These are phyloP conservation scores for Drosophila prolongata DNA, from an alignment of 2,888 invertebrate species.

Conservation along the genomic window DNA sequence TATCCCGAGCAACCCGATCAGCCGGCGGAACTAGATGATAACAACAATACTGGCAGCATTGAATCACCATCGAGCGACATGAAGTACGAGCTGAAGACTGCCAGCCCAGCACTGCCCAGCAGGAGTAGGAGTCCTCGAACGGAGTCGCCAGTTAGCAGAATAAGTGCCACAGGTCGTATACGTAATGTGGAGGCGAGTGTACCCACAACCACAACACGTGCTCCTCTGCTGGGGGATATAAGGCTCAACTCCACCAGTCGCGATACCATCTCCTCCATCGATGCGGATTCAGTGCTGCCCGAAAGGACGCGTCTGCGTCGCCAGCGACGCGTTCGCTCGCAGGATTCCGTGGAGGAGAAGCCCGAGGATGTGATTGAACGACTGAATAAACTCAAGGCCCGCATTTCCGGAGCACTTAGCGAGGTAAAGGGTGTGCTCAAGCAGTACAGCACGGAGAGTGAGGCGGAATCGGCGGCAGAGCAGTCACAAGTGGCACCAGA, in stretches of 20 bases:
- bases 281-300: constrained; percentile 65
- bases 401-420: constrained; percentile 82
- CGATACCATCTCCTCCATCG: constrained; percentile 56
- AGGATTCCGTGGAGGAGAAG: constrained; percentile 71
- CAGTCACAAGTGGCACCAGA: constrained; percentile 10
- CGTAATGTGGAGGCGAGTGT: constrained; percentile 34
- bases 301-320: constrained; percentile 76
- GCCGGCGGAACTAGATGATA: constrained; percentile 54
- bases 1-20: constrained; percentile 61
- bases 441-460: constrained; percentile 82
- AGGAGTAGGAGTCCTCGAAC: constrained; percentile 15
- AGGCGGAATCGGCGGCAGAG: constrained; percentile 57
- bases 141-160: constrained; percentile 12
- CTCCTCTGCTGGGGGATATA: constrained; percentile 54
- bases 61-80: constrained; percentile 52
- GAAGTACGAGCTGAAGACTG: constrained; percentile 76
- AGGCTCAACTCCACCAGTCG: constrained; percentile 57
- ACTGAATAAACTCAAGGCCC: constrained; percentile 81
- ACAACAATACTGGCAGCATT: constrained; percentile 32
- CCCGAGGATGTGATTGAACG: constrained; percentile 80
- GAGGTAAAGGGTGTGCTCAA: constrained; percentile 83
- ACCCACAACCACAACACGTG: constrained; percentile 1
- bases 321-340: constrained; percentile 75
- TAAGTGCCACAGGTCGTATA: constrained; percentile 52
- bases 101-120: constrained; percentile 39